These are phyloP conservation scores for Smittia sp. DNA, from an alignment of 2,888 invertebrate species.

Conservation along the genomic window DNA sequence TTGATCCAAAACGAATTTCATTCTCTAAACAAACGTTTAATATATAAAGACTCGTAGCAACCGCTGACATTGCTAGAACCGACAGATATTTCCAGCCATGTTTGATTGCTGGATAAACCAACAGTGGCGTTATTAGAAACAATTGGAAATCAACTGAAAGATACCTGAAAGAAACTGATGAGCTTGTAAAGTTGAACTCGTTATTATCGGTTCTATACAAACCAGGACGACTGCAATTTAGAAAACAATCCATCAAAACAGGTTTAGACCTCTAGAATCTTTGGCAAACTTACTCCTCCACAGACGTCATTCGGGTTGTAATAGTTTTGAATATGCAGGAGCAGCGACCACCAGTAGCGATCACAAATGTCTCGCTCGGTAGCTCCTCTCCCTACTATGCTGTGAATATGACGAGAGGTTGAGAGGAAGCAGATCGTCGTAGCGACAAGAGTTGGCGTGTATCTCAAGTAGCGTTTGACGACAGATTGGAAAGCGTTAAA, in stretches of 20 bases:
- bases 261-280: no score
- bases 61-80: neutral
- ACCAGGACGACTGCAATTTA: no score
- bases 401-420: neutral
- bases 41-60: neutral
- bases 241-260: no score
- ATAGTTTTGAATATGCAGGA: slow-evolving; percentile 40
- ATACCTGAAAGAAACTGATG: slow-evolving; percentile 44
- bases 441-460: slow-evolving; percentile 14
- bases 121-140: slow-evolving; percentile 43
- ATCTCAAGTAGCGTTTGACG: slow-evolving; percentile 40
- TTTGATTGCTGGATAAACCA: slow-evolving; percentile 43
- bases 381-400: neutral
- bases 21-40: slow-evolving; percentile 55
- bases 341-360: slow-evolving; percentile 25
- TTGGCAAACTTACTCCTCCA: no score
- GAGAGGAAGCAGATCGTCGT: neutral
- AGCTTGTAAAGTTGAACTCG: slow-evolving; percentile 36
- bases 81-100: slow-evolving; percentile 20
- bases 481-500: slow-evolving; percentile 6
- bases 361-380: slow-evolving; percentile 25
- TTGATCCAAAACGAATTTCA: slow-evolving; percentile 46
- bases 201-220: neutral
- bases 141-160: slow-evolving; percentile 44
- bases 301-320: neutral